Percentiles rank a stretch among this genome's conserved stretches.
These are phyloP conservation scores for Patiria miniata DNA, from an alignment of 35 echinoderm and acorn worm genomes.

Conservation along the genomic window DNA sequence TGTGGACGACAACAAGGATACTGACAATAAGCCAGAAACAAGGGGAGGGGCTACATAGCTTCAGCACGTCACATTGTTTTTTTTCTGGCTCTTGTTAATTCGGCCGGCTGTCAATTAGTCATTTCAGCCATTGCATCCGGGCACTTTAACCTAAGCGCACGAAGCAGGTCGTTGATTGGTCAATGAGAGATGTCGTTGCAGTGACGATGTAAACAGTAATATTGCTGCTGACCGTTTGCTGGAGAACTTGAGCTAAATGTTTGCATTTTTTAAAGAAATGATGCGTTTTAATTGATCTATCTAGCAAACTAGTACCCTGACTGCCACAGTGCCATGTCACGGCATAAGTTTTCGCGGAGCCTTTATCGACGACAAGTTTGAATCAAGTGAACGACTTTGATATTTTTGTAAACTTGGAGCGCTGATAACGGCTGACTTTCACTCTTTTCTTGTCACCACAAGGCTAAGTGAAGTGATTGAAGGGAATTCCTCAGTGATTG, in stretches of 20 bases:
- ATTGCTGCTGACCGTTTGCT: background rate
- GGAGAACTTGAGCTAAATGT: no score
- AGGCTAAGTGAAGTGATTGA: no score
- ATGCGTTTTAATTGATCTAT: background rate
- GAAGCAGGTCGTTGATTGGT: background rate
- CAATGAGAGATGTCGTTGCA: background rate
- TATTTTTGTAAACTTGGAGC: no score
- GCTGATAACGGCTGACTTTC: no score
- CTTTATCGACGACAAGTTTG: no score
- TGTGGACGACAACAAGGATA: background rate
- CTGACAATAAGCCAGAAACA: background rate
- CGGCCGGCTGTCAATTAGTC: background rate
- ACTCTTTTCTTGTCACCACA: no score
- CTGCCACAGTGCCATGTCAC: background rate
- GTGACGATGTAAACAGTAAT: background rate
- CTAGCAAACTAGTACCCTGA: background rate
- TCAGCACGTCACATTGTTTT: background rate
- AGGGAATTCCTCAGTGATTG: no score
- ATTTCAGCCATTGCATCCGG: slow-evolving; percentile 13
- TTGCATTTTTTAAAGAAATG: background rate
- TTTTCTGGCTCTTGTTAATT: background rate
- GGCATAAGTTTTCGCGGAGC: background rate
- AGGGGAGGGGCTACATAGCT: slow-evolving; percentile 22
- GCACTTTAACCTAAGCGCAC: background rate
- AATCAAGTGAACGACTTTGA: no score